Evolutionary conservation across 64 coral and sea anemone species (phyloP).

Genomic region (Montipora cactus): DNA sequence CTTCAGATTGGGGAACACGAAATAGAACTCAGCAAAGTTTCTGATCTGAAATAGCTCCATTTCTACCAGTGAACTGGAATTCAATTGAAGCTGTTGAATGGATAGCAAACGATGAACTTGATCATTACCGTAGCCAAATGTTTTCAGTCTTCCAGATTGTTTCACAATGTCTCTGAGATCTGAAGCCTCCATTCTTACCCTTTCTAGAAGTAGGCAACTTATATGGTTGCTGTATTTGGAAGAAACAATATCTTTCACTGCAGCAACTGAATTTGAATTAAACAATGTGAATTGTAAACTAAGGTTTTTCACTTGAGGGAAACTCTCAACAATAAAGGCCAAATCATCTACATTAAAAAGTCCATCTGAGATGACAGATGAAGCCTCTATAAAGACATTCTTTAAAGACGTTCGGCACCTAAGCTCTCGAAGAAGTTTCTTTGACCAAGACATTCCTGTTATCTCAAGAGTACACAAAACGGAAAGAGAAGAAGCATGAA

Average conservation of each 20-base stretch:
- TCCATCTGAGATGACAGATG: not conserved
- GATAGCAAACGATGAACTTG: constrained; percentile 83
- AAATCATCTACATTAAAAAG: constrained; percentile 75
- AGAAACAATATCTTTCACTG: constrained; percentile 51
- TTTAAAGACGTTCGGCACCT: constrained; percentile 75
- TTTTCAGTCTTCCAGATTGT: constrained; percentile 49
- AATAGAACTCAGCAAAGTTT: constrained; percentile 78
- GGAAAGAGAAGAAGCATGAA: constrained; percentile 2
- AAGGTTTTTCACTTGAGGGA: constrained; percentile 68
- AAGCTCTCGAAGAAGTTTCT: constrained; percentile 72
- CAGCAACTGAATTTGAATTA: constrained; percentile 34
- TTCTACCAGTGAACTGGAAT: constrained; percentile 66
- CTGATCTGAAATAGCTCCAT: constrained; percentile 82
- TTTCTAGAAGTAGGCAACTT: constrained; percentile 69
- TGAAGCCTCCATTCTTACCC: constrained; percentile 59
- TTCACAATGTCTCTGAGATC: constrained; percentile 69
- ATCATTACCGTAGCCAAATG: constrained; percentile 85
- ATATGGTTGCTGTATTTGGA: constrained; percentile 62
- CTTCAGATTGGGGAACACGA: constrained; percentile 58
- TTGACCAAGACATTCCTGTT: constrained; percentile 79
- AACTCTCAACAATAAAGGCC: constrained; percentile 60
- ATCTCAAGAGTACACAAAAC: constrained; percentile 71
- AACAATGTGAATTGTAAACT: constrained; percentile 75
- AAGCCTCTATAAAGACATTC: constrained; percentile 66
- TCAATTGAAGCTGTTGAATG: constrained; percentile 57